Base-by-base conservation (phyloP, 2,113 vertebrate species). In the Ictalurus punctatus region DNA sequence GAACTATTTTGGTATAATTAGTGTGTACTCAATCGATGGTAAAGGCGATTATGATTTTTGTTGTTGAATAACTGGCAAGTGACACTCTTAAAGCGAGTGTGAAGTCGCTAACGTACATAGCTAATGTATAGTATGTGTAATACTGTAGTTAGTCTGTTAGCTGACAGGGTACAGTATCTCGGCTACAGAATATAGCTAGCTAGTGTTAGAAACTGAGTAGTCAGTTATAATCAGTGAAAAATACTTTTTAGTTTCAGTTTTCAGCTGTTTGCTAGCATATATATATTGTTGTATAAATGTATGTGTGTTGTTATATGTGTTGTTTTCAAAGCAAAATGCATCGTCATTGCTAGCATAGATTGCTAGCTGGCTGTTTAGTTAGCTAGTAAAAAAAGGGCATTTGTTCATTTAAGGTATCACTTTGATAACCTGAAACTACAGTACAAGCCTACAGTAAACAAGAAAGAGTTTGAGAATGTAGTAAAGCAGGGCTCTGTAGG, bases 391-490 rank as follows among this genome's bases (percentile, higher is more conserved):
- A 79, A 79, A n/a, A 2, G 17, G 44, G 44, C 44, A 44, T 74
- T 76, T 76, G 5, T 76, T 76, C n/a, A 19, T 37, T 37, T 34
- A 3, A 25, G 40, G 10, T 56, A 88, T 91, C 74, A 87, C 85
- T 90, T 91, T 92, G 93, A 94, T 93, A 93, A 93, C 90, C 89
- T 54, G 23, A 80, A 34, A 23, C 1, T 10, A 59, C 44, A 48
- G 44, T 48, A 3, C 3, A 21, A 59, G 34, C 14, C 58, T 40
- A 59, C 30, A 82, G 3, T 59, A 37, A 84, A 76, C 86, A 83
- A 88, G 81, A 73, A 89, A 90, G 87, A 84, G 56, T 87, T 92
- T 83, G 79, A 91, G 90, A 90, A 81, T 34, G 16, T 65, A 86
- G 71, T 91, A 88, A 91, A 92, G 81, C 86, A 67, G 54, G 74